These are phyloP conservation scores for Orientallactaga bullata DNA, from an alignment of 2,113 vertebrate genomes.

Conservation along the genomic window DNA sequence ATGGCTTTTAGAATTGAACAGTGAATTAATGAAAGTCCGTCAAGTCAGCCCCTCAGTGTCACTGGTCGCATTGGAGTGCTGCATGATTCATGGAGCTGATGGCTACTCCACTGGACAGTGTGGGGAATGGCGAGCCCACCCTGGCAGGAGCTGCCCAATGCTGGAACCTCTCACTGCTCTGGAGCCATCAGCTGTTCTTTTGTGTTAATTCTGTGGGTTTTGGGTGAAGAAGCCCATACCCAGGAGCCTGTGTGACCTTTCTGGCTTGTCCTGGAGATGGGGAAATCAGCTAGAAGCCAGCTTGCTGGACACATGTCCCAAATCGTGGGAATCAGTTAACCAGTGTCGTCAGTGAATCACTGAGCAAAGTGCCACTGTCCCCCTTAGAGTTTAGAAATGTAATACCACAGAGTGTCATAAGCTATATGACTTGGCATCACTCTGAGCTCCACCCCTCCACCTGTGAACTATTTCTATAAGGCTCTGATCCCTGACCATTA, in stretches of 20 bases:
- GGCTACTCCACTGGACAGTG: background rate
- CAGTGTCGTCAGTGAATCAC: background rate
- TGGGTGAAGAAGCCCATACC: no score
- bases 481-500: background rate
- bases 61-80: background rate
- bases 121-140: background rate
- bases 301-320: no score
- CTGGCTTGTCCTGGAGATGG: background rate
- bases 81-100: background rate
- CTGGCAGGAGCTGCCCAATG: fast-evolving
- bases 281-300: background rate
- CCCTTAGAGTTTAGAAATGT: background rate
- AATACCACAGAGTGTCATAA: no score
- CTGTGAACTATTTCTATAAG: background rate
- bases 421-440: background rate
- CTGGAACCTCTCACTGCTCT: no score
- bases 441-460: background rate
- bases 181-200: no score
- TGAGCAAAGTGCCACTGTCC: background rate
- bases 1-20: background rate
- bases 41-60: background rate
- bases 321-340: background rate
- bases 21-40: background rate
- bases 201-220: background rate
- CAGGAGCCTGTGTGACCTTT: background rate